Evolutionary conservation across 1,140 invertebrate genomes (phyloP).

Genomic region (Pogonus chalceus): DNA sequence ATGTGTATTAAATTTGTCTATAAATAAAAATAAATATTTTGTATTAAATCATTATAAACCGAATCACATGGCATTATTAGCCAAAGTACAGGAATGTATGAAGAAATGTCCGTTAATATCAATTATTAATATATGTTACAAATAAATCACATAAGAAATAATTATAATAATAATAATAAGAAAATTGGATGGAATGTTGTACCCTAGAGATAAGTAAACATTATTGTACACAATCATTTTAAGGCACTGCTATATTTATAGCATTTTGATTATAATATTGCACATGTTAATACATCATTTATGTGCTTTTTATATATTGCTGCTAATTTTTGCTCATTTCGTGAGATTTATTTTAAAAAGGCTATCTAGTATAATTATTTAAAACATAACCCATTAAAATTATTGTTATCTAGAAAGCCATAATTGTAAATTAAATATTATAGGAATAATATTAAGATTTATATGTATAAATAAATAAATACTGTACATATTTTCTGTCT

Average conservation of each 20-base stretch:
- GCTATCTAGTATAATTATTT: no score
- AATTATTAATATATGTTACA: slow-evolving; percentile 3
- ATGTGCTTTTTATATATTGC: not conserved
- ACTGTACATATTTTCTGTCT: not conserved
- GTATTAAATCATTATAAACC: slow-evolving; percentile 8
- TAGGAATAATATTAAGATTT: not conserved
- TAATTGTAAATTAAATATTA: not conserved
- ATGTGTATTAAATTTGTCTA: slow-evolving; percentile 4
- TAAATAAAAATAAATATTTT: slow-evolving; percentile 8
- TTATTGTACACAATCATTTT: not conserved
- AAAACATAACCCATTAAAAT: no score
- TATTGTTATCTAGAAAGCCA: not conserved
- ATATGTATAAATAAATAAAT: slow-evolving; percentile 6
- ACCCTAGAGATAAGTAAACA: not conserved
- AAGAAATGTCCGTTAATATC: slow-evolving; percentile 4
- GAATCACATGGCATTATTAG: not conserved
- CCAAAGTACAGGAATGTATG: slow-evolving; percentile 5
- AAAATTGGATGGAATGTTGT: not conserved
- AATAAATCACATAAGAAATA: not conserved
- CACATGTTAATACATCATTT: not conserved
- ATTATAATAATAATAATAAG: no score
- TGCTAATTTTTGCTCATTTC: not conserved
- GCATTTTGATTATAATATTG: slow-evolving; percentile 2
- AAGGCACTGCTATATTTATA: not conserved
- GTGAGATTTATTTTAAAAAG: not conserved